phyloP scores from a whole-genome alignment of 1,140 invertebrate species.

The Dreissena polymorpha region DNA sequence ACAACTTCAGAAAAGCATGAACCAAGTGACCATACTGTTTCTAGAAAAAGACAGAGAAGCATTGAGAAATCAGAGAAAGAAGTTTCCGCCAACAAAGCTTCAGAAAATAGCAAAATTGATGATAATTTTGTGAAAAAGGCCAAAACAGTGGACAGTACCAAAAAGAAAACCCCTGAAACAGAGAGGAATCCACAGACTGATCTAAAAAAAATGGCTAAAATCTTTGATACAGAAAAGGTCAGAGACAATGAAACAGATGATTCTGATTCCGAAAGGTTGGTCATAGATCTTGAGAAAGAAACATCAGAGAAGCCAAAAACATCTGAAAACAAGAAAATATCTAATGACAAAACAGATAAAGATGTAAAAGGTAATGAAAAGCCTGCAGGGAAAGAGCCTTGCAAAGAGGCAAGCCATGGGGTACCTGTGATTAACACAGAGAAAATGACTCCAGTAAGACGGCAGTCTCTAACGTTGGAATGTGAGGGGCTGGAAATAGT shows the following conservation, averaged over 20 bases:
- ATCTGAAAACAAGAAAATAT: too few species aligned
- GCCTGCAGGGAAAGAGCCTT: too few species aligned
- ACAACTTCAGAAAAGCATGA: neutral
- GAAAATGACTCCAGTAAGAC: too few species aligned
- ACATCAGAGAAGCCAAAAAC: neutral
- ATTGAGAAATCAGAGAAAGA: neutral
- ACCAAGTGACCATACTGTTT: neutral
- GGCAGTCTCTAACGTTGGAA: too few species aligned
- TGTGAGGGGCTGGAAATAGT: too few species aligned
- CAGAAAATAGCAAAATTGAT: neutral
- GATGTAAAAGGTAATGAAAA: too few species aligned
- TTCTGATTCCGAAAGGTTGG: slow-evolving; percentile 53
- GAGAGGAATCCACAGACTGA: slow-evolving; percentile 12
- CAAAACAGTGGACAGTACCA: neutral
- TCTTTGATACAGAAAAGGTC: slow-evolving; percentile 3
- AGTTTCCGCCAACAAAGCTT: neutral
- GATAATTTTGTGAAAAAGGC: neutral
- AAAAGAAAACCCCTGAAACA: neutral
- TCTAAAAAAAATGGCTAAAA: neutral
- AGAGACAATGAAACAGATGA: slow-evolving; percentile 24
- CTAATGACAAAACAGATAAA: too few species aligned
- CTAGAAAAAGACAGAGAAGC: neutral
- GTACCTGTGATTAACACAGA: too few species aligned
- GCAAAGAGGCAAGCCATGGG: too few species aligned
- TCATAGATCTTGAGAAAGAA: slow-evolving; percentile 58